Conservation (phyloP, 2,113 vertebrate genomes). For the Vombatus ursinus region DNA sequence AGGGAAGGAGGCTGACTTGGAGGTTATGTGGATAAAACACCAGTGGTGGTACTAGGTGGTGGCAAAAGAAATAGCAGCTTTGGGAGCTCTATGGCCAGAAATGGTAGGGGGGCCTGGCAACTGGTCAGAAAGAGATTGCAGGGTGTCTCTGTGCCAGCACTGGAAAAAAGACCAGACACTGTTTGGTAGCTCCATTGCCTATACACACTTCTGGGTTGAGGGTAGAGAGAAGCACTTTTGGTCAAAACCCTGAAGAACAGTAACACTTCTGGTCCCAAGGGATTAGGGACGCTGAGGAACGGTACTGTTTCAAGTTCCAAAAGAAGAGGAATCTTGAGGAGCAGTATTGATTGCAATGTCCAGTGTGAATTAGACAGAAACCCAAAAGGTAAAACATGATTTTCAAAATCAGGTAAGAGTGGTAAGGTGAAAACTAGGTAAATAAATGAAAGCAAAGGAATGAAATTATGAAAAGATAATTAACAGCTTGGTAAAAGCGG, state of each 20-base stretch:
- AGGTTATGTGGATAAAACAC: not conserved
- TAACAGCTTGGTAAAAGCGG: too few relatives aligned
- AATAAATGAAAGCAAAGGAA: too few relatives aligned
- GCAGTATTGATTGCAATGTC: not conserved
- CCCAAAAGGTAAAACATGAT: too few relatives aligned
- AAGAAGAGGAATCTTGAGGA: too few relatives aligned
- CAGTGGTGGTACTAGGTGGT: not conserved
- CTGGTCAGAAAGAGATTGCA: not conserved
- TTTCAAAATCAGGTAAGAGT: too few relatives aligned
- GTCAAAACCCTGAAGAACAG: not conserved
- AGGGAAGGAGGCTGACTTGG: not conserved
- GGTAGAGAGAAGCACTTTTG: not conserved
- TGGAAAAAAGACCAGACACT: not conserved
- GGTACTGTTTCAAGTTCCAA: too few relatives aligned
- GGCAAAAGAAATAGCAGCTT: not conserved
- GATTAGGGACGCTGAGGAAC: not conserved
- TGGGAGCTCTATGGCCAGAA: not conserved
- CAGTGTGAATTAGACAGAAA: too few relatives aligned
- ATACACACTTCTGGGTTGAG: not conserved
- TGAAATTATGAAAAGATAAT: too few relatives aligned
- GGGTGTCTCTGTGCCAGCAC: not conserved
- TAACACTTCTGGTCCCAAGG: not conserved
- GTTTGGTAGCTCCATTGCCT: not conserved
- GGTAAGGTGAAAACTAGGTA: too few relatives aligned
- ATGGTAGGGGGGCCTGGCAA: not conserved